Evolutionary conservation across 1,140 invertebrate species (phyloP).

Genomic region (Druon quercuslanigerum): DNA sequence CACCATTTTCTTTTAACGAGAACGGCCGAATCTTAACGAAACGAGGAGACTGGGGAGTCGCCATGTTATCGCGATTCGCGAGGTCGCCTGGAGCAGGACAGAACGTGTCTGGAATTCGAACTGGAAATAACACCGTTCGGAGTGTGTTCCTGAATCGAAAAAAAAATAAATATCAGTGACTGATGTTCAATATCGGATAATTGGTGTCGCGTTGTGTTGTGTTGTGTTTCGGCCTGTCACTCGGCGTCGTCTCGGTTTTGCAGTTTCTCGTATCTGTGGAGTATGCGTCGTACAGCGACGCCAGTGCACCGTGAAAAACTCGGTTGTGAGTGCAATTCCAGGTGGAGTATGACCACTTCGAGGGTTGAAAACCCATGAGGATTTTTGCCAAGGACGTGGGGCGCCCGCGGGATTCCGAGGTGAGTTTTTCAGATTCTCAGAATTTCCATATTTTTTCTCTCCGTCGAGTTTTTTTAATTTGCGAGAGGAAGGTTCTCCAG

Average conservation of each 20-base stretch:
- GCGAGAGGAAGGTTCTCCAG: constrained; percentile 1
- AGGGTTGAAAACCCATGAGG: constrained; percentile 28
- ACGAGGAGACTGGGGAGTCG: not conserved
- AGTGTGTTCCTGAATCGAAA: constrained; percentile 6
- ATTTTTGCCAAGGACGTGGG: constrained; percentile 1
- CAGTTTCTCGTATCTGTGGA: constrained; percentile 13
- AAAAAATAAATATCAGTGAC: constrained; percentile 15
- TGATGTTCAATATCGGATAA: constrained; percentile 2
- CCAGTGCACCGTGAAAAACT: constrained; percentile 28
- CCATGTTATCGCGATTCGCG: constrained; percentile 18
- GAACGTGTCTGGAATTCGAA: constrained; percentile 27
- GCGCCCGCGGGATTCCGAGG: constrained; percentile 13
- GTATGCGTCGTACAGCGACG: constrained; percentile 25
- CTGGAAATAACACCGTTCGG: constrained; percentile 4
- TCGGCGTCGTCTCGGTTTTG: constrained; percentile 6
- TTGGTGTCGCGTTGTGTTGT: constrained; percentile 27
- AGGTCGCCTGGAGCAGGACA: constrained; percentile 19
- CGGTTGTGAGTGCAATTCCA: constrained; percentile 25
- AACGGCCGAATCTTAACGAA: not conserved
- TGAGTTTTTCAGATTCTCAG: not conserved
- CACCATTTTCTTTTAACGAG: not conserved
- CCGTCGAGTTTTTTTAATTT: not conserved
- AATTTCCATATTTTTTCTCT: not conserved
- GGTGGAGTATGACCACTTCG: not conserved
- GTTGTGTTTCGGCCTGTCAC: not conserved